phyloP scores from a whole-genome alignment of 2,888 invertebrate genomes.

The Ichneumoninae sp. region DNA sequence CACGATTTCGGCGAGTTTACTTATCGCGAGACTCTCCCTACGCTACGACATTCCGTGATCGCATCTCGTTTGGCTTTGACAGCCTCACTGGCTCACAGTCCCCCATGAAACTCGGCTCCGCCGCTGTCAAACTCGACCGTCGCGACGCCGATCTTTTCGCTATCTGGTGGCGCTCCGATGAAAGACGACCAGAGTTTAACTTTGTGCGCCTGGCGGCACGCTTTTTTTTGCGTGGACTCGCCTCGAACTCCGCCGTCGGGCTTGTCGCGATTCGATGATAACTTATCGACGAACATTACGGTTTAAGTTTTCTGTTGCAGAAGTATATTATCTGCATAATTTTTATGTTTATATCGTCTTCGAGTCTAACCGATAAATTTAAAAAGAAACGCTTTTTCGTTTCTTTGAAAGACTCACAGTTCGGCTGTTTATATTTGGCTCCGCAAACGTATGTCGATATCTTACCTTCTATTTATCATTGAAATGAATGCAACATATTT shows the following conservation, averaged over 20 bases:
- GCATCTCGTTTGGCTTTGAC: slow-evolving; percentile 61
- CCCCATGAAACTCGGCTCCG: neutral
- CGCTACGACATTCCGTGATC: slow-evolving; percentile 49
- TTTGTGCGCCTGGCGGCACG: neutral
- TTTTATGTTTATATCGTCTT: too few species aligned
- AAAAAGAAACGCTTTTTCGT: too few species aligned
- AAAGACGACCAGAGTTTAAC: neutral
- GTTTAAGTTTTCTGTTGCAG: neutral
- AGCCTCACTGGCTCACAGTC: slow-evolving; percentile 36
- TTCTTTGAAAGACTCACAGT: too few species aligned
- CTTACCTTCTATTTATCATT: too few species aligned
- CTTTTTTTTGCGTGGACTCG: neutral
- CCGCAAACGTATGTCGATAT: too few species aligned
- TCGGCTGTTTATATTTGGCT: too few species aligned
- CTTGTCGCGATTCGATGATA: neutral
- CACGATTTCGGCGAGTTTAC: slow-evolving; percentile 16
- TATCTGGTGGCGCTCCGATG: neutral
- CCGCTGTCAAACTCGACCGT: slow-evolving; percentile 23
- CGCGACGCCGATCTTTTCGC: slow-evolving; percentile 10
- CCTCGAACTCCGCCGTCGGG: neutral
- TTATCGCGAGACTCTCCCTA: slow-evolving; percentile 12
- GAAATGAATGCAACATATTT: too few species aligned
- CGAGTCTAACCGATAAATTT: too few species aligned
- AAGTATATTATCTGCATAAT: too few species aligned
- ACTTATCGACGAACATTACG: neutral